Base-by-base conservation (phyloP, 2,888 invertebrate species). In the Drosophila quinaria region DNA sequence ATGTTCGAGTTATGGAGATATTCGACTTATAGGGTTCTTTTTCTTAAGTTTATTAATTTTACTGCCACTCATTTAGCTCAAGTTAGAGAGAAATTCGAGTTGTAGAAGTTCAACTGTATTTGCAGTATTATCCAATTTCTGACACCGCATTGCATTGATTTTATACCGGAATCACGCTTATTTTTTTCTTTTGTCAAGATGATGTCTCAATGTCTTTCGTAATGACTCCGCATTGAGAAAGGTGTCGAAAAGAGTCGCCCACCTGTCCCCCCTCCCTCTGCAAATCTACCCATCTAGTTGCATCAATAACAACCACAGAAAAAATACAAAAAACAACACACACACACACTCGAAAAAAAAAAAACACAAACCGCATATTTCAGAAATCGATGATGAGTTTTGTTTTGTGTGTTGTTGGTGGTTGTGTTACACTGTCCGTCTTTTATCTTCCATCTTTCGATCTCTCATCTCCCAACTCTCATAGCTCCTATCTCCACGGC, bases 231-330 rank as follows among this genome's bases (percentile, higher is more conserved):
- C 15, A 39, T 60, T 59, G 54, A n/a, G 56, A 66, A 61, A 66
- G 66, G 51, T 70, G 55, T 66, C 37, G 69, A 69, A 65, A 60
- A 64, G 46, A 29, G 44, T 63, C 68, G 65, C 47, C 64, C 71
- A 54, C 51, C 51, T 42, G 44, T 25, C n/a, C 42, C 42, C 37
- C 31, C 29, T 5, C 17, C 6, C n/a, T 39, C 60, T 51, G 47
- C 39, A 58, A 50, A 50, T 39, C 37, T 17, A 29, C 37, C 22
- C 15, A n/a, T 47, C 19, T 17, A 31, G 71, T 67, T 63, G 61
- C 70, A 70, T 65, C 70, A 70, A 72, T 70, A 64, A 58, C 47
- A 60, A 31, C 29, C 47, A 47, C 49, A 49, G 31, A 15, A 29
- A 29, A 10, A 1, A 47, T 29, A 29, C 49, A 49, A 47, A 15